Percentiles rank a stretch among this genome's conserved stretches.
These are phyloP conservation scores for Bradypodion ventrale DNA, from an alignment of 2,797 vertebrate species.

Conservation along the genomic window DNA sequence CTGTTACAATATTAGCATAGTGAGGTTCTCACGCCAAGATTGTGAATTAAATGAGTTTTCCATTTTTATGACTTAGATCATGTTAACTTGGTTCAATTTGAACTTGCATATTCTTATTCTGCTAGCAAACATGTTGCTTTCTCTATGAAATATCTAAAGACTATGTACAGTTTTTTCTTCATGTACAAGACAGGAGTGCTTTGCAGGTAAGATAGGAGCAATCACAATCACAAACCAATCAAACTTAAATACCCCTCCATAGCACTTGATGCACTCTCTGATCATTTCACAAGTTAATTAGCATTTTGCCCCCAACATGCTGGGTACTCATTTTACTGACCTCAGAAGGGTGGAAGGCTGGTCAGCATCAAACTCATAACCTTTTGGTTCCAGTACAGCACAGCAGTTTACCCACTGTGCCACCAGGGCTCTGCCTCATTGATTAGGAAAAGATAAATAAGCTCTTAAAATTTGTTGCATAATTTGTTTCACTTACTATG, in stretches of 20 bases:
- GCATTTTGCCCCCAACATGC: no score
- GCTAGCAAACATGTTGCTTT: slow-evolving; percentile 50
- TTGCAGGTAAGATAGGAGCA: no score
- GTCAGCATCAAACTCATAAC: no score
- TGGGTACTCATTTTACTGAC: no score
- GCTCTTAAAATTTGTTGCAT: slow-evolving; percentile 31
- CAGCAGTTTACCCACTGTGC: no score
- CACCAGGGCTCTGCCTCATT: not conserved
- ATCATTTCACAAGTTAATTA: no score
- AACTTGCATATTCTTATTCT: slow-evolving; percentile 39
- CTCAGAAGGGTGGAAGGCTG: no score
- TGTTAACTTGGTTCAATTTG: slow-evolving; percentile 31
- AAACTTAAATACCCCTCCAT: no score
- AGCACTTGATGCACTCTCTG: no score
- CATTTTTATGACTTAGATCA: slow-evolving; percentile 26
- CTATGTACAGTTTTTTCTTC: slow-evolving; percentile 12
- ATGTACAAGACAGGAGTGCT: slow-evolving; percentile 25
- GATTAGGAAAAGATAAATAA: slow-evolving; percentile 24
- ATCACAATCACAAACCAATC: no score
- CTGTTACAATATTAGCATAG: slow-evolving; percentile 54
- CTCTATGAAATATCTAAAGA: not conserved
- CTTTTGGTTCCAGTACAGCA: no score
- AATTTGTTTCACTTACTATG: slow-evolving; percentile 14
- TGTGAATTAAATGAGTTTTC: slow-evolving; percentile 53
- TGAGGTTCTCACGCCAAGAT: slow-evolving; percentile 59